Conservation (phyloP, 1,140 invertebrate genomes). For the Capitella teleta region DNA sequence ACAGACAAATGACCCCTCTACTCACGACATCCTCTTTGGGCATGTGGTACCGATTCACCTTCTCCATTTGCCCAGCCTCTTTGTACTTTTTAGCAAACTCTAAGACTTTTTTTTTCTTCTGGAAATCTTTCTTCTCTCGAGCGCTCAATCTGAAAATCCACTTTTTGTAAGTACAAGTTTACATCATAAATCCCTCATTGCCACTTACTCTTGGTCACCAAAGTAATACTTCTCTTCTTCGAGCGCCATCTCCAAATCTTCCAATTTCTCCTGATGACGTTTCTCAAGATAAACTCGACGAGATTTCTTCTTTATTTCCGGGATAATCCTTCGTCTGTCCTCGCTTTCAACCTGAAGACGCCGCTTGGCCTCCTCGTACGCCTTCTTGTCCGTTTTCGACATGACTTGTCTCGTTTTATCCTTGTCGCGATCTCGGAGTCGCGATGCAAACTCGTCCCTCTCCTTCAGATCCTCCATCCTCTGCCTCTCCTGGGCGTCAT, state of each 20-base stretch:
- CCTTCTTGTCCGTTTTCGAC: constrained; percentile 56
- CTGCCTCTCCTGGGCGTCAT: constrained; percentile 43
- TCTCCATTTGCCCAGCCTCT: constrained; percentile 79
- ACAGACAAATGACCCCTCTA: constrained; percentile 2
- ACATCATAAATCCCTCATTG: too few relatives aligned
- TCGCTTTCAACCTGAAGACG: constrained; percentile 63
- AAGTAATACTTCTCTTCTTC: constrained; percentile 95
- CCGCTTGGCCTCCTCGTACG: constrained; percentile 84
- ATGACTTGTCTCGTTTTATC: constrained; percentile 69
- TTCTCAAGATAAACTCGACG: constrained; percentile 88
- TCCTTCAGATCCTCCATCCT: constrained; percentile 73
- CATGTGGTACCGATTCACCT: constrained; percentile 86
- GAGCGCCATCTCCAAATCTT: constrained; percentile 89
- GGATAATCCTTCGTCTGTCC: constrained; percentile 73
- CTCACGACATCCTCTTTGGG: constrained; percentile 55
- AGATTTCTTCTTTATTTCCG: constrained; percentile 78
- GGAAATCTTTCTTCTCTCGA: constrained; percentile 66
- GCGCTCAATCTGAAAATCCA: constrained; percentile 65
- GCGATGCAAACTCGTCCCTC: constrained; percentile 83
- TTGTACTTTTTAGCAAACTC: constrained; percentile 90
- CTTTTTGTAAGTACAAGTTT: too few relatives aligned
- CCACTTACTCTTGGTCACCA: constrained; percentile 65
- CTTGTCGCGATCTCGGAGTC: constrained; percentile 83
- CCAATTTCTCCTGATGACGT: constrained; percentile 88
- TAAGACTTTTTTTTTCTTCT: constrained; percentile 84